phyloP scores from a whole-genome alignment of 2,113 vertebrate species.

The Tragelaphus buxtoni region DNA sequence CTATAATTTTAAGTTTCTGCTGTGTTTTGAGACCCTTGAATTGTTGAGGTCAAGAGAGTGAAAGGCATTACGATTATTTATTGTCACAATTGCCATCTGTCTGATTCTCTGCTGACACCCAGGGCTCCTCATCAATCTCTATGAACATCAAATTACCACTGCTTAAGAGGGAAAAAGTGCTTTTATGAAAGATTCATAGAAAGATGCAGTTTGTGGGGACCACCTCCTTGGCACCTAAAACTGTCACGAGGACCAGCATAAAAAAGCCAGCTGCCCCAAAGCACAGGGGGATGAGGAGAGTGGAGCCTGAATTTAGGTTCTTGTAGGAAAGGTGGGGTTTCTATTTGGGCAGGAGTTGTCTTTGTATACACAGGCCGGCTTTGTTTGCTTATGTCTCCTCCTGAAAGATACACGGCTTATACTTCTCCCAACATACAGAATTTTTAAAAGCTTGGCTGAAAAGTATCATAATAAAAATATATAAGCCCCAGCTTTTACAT shows the following conservation, averaged over 20 bases:
- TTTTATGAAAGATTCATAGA: constrained; percentile 38
- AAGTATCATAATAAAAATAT: constrained; percentile 61
- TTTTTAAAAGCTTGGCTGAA: constrained; percentile 20
- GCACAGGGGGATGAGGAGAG: not conserved
- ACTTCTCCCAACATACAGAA: constrained; percentile 12
- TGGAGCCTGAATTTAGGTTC: not conserved
- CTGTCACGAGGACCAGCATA: fast-evolving
- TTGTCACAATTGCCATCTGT: constrained; percentile 36
- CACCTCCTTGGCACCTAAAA: not conserved
- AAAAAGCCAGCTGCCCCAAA: not conserved
- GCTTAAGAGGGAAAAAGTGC: not conserved
- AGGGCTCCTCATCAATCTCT: constrained; percentile 41
- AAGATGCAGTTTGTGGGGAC: not conserved
- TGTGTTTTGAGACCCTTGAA: constrained; percentile 46
- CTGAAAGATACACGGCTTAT: not conserved
- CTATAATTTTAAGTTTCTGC: constrained; percentile 30
- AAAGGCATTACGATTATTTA: constrained; percentile 42
- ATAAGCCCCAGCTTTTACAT: constrained; percentile 41
- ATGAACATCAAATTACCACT: not conserved
- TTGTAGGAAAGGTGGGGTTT: not conserved
- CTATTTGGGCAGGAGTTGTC: not conserved
- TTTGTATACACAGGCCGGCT: not conserved
- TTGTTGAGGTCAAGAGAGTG: constrained; percentile 28
- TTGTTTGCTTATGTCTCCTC: not conserved
- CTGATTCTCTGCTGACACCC: constrained; percentile 29